Evolutionary conservation across 2,797 vertebrate species (phyloP), one percentile per base, ranked within the genome.

Genomic region (Natrix natrix): DNA sequence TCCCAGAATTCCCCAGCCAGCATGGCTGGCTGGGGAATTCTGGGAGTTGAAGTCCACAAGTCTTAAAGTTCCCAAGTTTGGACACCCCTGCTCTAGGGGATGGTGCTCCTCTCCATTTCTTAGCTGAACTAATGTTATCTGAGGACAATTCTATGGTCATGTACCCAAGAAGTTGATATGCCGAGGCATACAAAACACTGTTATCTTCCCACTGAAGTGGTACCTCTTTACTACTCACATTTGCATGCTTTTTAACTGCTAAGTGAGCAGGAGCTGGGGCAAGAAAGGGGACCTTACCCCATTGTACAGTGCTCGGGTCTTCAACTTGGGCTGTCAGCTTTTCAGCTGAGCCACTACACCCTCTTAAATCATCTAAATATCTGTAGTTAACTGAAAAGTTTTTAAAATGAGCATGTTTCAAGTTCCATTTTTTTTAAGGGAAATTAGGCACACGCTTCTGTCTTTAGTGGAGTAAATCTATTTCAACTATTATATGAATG

Each of bases 151-250:
- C 14, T 32, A 17, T 37, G 6, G n/a, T 74, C n/a, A 69, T 69
- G 14, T 69, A 69, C n/a, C 66, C 66, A 74, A 16, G n/a, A 74
- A 74, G 66, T 37, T 37, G 66, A 37, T 74, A 17, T 1, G 1
- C 14, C 0, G 14, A 74, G 16, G 16, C 1, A 0, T 32, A 74
- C 1, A 14, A 7, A 37, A 74, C 16, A 8, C n/a, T 37, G n/a
- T 74, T 74, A 20, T 4, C 16, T 74, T 74, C 16, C 16, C 32
- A 17, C 7, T 74, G 69, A 37, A 74, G 32, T 74, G 69, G 16
- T 20, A 37, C 16, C 32, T 37, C 37, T 74, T 74, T 20, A 74
- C 7, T 74, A 74, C 69, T 74, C 2, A 0, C 69, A 74, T 74
- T 74, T 74, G 5, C 66, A 17, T 17, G 66, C 66, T 37, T 74